phyloP scores from a whole-genome alignment of 2,888 invertebrate species.

The Iselma pallidipennis region DNA sequence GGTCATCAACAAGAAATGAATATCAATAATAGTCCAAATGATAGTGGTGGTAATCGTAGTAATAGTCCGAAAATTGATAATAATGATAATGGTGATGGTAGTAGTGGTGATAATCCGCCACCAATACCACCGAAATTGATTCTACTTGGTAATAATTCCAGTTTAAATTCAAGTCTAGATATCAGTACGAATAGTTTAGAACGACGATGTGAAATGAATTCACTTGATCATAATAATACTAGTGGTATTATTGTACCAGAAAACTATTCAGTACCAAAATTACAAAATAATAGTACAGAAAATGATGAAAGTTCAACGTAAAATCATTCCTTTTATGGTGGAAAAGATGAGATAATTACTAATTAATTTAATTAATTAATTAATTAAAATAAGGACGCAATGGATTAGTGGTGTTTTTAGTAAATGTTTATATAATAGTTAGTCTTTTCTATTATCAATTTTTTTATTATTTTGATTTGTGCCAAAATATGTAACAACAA shows the following conservation, averaged over 20 bases:
- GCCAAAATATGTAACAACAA: too few relatives aligned
- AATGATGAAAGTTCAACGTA: constrained; percentile 24
- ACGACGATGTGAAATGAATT: constrained; percentile 27
- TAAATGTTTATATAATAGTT: constrained; percentile 14
- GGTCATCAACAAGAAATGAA: constrained; percentile 52
- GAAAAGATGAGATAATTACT: not conserved
- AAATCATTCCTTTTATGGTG: not conserved
- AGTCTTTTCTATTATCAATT: constrained; percentile 22
- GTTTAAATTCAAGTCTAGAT: constrained; percentile 48
- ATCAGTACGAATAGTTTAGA: constrained; percentile 33
- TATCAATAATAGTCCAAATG: constrained; percentile 47
- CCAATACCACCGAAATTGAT: constrained; percentile 51
- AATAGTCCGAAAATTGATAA: constrained; percentile 45
- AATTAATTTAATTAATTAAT: not conserved
- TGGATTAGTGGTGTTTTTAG: constrained; percentile 1
- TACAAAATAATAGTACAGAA: constrained; percentile 42
- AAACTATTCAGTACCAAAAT: constrained; percentile 52
- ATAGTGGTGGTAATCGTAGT: constrained; percentile 26
- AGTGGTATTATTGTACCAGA: constrained; percentile 40
- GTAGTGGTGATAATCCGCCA: constrained; percentile 47
- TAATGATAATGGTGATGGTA: constrained; percentile 33
- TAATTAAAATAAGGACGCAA: not conserved
- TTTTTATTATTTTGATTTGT: constrained; percentile 22
- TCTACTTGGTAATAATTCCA: constrained; percentile 29
- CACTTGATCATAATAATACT: not conserved